phyloP scores from a whole-genome alignment of 1,140 invertebrate genomes.

The Berghia stephanieae region DNA sequence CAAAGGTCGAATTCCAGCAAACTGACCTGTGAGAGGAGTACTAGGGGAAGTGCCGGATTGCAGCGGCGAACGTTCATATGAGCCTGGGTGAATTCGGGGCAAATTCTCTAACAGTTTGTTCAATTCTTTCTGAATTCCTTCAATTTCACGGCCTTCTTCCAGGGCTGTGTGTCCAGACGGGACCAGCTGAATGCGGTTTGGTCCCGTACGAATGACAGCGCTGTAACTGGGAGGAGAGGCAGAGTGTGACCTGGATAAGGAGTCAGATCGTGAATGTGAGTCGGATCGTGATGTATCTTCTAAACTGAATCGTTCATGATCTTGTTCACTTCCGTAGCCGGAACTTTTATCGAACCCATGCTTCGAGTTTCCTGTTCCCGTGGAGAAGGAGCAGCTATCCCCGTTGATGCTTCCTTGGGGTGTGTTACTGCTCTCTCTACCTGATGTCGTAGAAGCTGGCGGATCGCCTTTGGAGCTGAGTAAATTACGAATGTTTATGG shows the following conservation, averaged over 20 bases:
- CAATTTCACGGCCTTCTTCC: conserved; percentile 31
- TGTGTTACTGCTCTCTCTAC: conserved; percentile 50
- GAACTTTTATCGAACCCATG: conserved; percentile 60
- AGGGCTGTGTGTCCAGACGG: conserved; percentile 46
- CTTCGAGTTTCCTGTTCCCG: conserved; percentile 52
- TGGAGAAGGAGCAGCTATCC: conserved; percentile 41
- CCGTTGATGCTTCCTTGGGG: conserved; percentile 52
- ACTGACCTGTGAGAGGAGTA: conserved; percentile 38
- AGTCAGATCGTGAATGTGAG: conserved; percentile 37
- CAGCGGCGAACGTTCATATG: conserved; percentile 52
- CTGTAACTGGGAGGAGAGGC: conserved; percentile 56
- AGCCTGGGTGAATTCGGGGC: conserved; percentile 55
- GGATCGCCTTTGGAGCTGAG: conserved; percentile 49
- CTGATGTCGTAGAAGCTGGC: conserved; percentile 24
- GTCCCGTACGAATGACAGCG: conserved; percentile 59
- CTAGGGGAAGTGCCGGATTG: conserved; percentile 32
- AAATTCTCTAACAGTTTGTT: conserved; percentile 56
- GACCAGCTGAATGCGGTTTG: conserved; percentile 61
- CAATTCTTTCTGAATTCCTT: conserved; percentile 49
- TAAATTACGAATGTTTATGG: conserved; percentile 54
- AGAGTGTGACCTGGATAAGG: conserved; percentile 51
- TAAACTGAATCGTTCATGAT: conserved; percentile 53
- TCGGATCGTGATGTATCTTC: conserved; percentile 48
- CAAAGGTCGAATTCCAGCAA: conserved; percentile 34
- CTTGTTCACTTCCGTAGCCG: conserved; percentile 62